Conservation (phyloP, 2,113 vertebrate genomes). For the Sterna hirundo region DNA sequence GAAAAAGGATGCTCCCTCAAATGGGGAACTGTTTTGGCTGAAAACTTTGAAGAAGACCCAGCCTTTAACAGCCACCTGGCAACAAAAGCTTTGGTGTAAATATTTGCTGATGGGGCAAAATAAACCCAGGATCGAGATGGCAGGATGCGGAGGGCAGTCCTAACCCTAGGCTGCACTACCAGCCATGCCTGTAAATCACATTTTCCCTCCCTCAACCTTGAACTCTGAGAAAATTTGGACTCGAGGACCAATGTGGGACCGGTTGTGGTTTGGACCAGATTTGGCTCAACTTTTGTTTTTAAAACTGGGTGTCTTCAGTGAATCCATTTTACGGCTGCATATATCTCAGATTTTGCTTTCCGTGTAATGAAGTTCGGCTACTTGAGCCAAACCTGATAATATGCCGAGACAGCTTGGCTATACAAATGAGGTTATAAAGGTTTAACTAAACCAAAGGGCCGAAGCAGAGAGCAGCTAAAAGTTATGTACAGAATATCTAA, state of each 20-base stretch:
- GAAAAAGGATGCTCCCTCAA: background rate
- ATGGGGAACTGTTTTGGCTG: background rate
- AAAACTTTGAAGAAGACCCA: background rate
- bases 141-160: background rate
- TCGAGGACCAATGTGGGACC: background rate
- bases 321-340: background rate
- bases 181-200: background rate
- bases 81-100: background rate
- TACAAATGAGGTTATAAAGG: background rate
- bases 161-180: background rate
- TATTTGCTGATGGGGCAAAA: background rate
- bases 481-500: background rate
- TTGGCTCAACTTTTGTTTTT: background rate
- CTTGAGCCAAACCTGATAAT: background rate
- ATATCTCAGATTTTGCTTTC: background rate
- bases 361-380: background rate
- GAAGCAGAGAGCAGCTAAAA: background rate
- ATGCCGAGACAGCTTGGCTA: background rate
- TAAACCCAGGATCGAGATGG: background rate
- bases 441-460: background rate
- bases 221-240: background rate
- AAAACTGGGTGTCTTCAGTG: background rate
- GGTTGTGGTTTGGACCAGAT: background rate
- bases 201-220: background rate
- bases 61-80: background rate